Percentiles rank a stretch among this genome's conserved stretches.
Evolutionary conservation across 2,113 vertebrate genomes (phyloP).

Genomic region (Bos indicus): DNA sequence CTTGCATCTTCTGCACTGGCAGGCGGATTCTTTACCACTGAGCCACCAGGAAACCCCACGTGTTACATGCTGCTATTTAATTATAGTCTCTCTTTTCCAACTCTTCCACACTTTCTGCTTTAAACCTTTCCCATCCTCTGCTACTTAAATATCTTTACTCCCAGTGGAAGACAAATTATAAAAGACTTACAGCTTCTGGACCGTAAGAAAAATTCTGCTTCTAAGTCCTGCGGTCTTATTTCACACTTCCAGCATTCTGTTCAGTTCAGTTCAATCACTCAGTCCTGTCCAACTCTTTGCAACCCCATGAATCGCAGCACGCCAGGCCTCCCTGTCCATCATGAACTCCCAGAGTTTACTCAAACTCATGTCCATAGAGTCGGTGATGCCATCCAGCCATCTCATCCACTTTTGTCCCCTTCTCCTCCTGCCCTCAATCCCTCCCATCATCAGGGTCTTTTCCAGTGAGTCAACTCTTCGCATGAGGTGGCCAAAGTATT

Average conservation of each 20-base stretch:
- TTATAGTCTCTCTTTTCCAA: neutral
- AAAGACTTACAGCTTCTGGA: neutral
- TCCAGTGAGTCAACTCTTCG: too few relatives aligned
- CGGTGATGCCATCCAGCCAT: too few relatives aligned
- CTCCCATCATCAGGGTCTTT: too few relatives aligned
- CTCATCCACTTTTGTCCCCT: too few relatives aligned
- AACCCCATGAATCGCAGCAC: too few relatives aligned
- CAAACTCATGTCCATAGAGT: too few relatives aligned
- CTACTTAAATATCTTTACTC: neutral
- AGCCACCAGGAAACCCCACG: neutral
- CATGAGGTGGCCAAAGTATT: too few relatives aligned
- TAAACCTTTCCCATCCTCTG: fast-evolving
- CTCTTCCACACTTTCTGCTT: neutral
- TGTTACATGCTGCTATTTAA: neutral
- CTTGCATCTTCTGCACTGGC: fast-evolving
- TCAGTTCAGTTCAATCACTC: too few relatives aligned
- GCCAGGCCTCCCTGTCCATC: too few relatives aligned
- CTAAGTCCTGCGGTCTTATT: neutral
- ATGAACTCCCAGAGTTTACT: too few relatives aligned
- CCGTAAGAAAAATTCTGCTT: neutral
- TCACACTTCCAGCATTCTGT: neutral
- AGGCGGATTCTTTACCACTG: neutral
- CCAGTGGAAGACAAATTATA: neutral
- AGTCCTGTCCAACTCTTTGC: fast-evolving
- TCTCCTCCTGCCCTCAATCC: too few relatives aligned